Evolutionary conservation across 2,113 vertebrate species (phyloP), one percentile per base, ranked within the genome.

Genomic region (Campylorhamphus procurvoides): DNA sequence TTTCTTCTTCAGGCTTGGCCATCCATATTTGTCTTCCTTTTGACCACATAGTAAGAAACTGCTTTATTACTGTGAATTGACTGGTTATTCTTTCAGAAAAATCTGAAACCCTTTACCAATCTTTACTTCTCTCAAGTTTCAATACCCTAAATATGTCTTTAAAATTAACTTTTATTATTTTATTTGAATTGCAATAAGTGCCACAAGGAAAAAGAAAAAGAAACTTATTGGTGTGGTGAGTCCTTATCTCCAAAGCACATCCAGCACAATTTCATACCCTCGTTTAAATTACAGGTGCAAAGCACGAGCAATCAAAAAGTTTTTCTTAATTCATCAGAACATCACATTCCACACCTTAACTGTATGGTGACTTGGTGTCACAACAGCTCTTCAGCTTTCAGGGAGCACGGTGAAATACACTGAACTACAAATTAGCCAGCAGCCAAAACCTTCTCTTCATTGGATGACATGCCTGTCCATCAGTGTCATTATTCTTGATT

Each of bases 331-430:
- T 97, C 52, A 58, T 40, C 33, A 87, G 84, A 55, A 85, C 82
- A 95, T 87, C 81, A 90, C 91, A 96, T 97, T 95, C 89, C 91
- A 87, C 78, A 93, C 81, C 78, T 97, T 95, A 96, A 95, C 93
- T 92, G 23, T 93, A 39, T 79, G 87, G 50, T 91, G 74, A 87
- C 93, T 92, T 46, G 23, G 23, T 94, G 62, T 96, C 91, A 96
- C 74, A 79, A 79, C 10, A 87, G 17, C 14, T 89, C 69, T 73
- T 82, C 63, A 85, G 7, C 25, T 88, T 90, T 37, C 25, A 90
- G 59, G 37, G 10, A 86, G 75, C 49, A 14, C 37, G 59, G 8
- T 58, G 63, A 47, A 91, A 74, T 62, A 35, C 16, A 22, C 5
- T 64, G 28, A 25, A 27, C 76, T 25, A 46, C 13, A 84, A 84